Percentiles rank a stretch among this genome's conserved stretches.
Conservation (phyloP, 2,113 vertebrate species). For the Tenrec ecaudatus region DNA sequence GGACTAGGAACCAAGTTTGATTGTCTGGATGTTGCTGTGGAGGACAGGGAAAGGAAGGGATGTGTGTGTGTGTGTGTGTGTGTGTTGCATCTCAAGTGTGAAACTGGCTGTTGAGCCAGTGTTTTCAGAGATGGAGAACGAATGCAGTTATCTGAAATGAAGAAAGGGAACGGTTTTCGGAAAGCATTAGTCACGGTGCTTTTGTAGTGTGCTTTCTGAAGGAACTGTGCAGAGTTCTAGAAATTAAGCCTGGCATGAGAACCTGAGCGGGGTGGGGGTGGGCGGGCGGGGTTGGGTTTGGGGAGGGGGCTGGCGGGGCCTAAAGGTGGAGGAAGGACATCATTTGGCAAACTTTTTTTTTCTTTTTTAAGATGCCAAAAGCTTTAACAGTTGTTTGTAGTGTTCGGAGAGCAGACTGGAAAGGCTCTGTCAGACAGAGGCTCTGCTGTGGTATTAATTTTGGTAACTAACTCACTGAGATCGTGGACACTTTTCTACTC, state of each 20-base stretch:
- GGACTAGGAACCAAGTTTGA: not conserved
- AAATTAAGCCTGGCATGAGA: not conserved
- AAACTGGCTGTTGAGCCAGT: not conserved
- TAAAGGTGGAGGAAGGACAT: constrained; percentile 58
- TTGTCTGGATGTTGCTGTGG: not conserved
- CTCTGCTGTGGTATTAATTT: constrained; percentile 4
- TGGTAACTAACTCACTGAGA: not conserved
- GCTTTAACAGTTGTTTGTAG: constrained; percentile 55
- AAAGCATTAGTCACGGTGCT: not conserved
- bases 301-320: constrained; percentile 44
- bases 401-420: not conserved
- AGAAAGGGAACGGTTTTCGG: not conserved
- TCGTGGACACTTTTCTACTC: not conserved
- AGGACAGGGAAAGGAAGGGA: not conserved
- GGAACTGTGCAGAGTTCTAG: constrained; percentile 20
- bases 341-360: constrained; percentile 53
- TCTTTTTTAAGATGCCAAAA: constrained; percentile 63
- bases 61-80: not conserved
- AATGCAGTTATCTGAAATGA: not conserved
- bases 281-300: not conserved
- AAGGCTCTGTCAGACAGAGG: not conserved
- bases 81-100: not conserved
- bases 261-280: not conserved
- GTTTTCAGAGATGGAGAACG: not conserved
- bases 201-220: not conserved